phyloP scores from a whole-genome alignment of 2,888 invertebrate species.

The Uloborus plumipes region DNA sequence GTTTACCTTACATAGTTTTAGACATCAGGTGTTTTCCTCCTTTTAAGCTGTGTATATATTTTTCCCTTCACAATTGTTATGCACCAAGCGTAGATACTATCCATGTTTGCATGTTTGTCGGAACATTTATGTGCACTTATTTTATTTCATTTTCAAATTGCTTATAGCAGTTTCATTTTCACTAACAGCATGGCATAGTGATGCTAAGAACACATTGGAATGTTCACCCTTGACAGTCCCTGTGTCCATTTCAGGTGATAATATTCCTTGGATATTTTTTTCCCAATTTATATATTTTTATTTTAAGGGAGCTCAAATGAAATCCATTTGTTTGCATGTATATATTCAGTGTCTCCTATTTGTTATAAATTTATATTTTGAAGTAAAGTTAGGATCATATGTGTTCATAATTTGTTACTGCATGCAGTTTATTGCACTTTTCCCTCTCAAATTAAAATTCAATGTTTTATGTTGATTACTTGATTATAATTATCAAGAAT shows the following conservation, averaged over 20 bases:
- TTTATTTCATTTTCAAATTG: constrained; percentile 39
- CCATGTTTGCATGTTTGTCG: constrained; percentile 22
- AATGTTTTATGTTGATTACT: no score
- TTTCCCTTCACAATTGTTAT: constrained; percentile 11
- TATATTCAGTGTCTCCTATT: no score
- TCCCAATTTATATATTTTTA: no score
- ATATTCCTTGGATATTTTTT: neutral
- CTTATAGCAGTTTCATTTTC: constrained; percentile 57
- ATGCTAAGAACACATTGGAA: constrained; percentile 65
- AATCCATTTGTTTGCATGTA: no score
- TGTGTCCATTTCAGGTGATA: constrained; percentile 62
- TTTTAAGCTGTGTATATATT: neutral
- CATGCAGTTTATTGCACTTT: neutral
- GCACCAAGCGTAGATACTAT: constrained; percentile 1
- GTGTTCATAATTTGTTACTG: neutral
- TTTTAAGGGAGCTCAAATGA: no score
- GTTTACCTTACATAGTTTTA: no score
- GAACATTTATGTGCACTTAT: constrained; percentile 23
- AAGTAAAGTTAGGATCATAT: neutral
- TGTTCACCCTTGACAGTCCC: constrained; percentile 65
- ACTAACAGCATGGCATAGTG: constrained; percentile 65
- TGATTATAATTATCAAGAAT: no score
- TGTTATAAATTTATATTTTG: no score
- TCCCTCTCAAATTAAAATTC: no score
- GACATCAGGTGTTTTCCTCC: no score